Percentiles rank a stretch among this genome's conserved stretches.
These are phyloP conservation scores for Carcharodon carcharias DNA, from an alignment of 2,797 vertebrate species.

Conservation along the genomic window DNA sequence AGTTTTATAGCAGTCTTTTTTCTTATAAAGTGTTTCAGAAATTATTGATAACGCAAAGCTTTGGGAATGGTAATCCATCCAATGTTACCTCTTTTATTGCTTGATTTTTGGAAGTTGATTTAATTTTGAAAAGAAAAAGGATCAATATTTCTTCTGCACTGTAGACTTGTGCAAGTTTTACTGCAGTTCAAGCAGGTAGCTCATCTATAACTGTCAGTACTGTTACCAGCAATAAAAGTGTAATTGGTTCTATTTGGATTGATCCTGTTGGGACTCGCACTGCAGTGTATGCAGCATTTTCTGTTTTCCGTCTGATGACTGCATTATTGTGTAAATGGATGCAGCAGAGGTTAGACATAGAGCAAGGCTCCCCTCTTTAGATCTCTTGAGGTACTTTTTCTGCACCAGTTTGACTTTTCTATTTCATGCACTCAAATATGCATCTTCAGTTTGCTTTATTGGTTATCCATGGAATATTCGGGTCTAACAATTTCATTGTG, in stretches of 20 bases:
- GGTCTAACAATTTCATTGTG: background rate
- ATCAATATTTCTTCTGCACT: background rate
- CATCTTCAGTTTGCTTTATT: background rate
- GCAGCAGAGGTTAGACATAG: background rate
- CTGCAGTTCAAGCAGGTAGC: background rate
- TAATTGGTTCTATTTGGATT: background rate
- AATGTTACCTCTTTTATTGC: background rate
- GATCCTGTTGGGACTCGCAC: background rate
- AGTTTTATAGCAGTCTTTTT: background rate
- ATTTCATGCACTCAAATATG: background rate
- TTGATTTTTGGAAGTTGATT: background rate
- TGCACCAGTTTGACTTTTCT: background rate
- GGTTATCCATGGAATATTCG: background rate
- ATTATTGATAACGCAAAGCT: background rate
- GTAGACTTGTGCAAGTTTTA: background rate
- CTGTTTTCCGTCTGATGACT: background rate
- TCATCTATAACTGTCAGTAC: background rate
- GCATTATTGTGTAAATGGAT: background rate
- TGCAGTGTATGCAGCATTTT: background rate
- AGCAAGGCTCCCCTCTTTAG: background rate
- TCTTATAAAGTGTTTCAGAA: background rate
- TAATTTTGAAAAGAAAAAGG: background rate
- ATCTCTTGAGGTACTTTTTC: background rate
- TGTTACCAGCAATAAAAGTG: background rate
- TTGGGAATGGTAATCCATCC: background rate